Evolutionary conservation across 2,888 invertebrate genomes (phyloP), one percentile per base, ranked within the genome.

Genomic region (Drepana falcataria): DNA sequence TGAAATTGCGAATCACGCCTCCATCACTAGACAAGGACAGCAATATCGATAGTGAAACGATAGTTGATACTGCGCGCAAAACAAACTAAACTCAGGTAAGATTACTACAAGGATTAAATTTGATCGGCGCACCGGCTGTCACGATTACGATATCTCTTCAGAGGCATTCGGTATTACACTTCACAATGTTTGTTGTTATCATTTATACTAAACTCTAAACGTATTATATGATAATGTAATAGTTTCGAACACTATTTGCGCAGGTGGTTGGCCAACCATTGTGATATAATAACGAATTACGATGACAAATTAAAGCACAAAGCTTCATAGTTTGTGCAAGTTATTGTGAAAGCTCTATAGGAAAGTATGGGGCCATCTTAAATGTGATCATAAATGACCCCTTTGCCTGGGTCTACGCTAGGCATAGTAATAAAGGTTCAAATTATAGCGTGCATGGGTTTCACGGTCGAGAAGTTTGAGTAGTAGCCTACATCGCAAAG

Each of bases 1-100:
- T 73, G 82, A 82, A 87, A 85, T 83, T 77, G 82, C 86, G 82
- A 87, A 87, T 88, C 87, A 89, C 88, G 87, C 88, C 88, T 86
- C 82, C 85, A 73, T 76, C 74, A 80, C 64, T 65, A 77, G 87
- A 89, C 72, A 71, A 78, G 81, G 87, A 89, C 71, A 81, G 87
- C 83, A 77, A 73, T 80, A 85, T 79, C 75, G 79, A 84, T 83
- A 85, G 85, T 82, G 83, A 86, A 87, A 87, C 84, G 84, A 78
- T 83, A 74, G 72, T 75, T 69, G 67, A 73, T 70, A 69, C 71
- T 63, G 65, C 65, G 40, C 65, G 65, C 77, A 72, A 79, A 76
- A 79, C 69, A 84, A 85, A 84, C 80, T 69, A 77, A 69, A 75
- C 79, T 80, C 77, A 77, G 80, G 71, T 33, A 48, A 64, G 71